Percentiles rank a stretch among this genome's conserved stretches.
These are phyloP conservation scores for Tetragonisca angustula DNA, from an alignment of 2,888 invertebrate species.

Conservation along the genomic window DNA sequence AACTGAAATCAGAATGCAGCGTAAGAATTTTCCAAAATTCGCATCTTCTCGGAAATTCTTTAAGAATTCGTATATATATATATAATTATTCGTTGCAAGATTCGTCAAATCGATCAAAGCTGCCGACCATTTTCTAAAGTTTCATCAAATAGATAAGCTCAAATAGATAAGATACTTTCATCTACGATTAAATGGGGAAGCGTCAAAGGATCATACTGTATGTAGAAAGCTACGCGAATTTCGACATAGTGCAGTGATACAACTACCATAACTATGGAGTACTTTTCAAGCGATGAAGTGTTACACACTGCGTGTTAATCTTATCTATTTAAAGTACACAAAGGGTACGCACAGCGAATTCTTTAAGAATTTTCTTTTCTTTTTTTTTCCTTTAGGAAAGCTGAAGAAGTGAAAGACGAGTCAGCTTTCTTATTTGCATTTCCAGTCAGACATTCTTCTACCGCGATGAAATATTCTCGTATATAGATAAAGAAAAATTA, in stretches of 20 bases:
- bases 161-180: not conserved
- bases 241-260: not conserved
- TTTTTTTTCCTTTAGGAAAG: not conserved
- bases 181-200: slow-evolving; percentile 9
- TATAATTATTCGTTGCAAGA: not conserved
- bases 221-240: not conserved
- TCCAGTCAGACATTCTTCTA: not conserved
- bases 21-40: slow-evolving; percentile 15
- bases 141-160: slow-evolving; percentile 13
- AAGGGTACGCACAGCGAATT: not conserved
- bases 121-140: not conserved
- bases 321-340: not conserved
- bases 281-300: not conserved
- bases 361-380: not conserved
- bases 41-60: no score
- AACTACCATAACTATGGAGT: not conserved
- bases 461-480: not conserved
- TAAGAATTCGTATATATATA: no score
- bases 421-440: not conserved
- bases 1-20: slow-evolving; percentile 85
- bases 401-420: not conserved
- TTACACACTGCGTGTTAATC: not conserved
- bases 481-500: not conserved
- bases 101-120: not conserved
- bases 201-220: not conserved